Conservation (phyloP, 92 coral and sea anemone genomes). For the Phenganax marumi region DNA sequence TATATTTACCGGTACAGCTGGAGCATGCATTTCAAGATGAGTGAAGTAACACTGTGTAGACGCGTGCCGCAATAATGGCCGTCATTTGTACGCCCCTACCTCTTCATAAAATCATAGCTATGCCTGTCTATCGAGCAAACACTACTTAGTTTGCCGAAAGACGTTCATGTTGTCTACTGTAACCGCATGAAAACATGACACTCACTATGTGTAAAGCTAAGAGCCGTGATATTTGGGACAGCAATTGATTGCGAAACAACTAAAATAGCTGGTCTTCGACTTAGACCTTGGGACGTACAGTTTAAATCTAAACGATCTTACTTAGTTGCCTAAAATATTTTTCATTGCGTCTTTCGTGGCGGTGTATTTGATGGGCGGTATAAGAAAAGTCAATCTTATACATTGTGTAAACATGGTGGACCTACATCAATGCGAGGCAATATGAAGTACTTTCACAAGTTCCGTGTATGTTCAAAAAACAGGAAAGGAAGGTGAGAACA, state of each 20-base stretch:
- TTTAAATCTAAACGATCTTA: not conserved
- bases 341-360: not conserved
- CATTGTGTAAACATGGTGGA: conserved; percentile 31
- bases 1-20: conserved; percentile 16
- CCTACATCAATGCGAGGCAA: conserved; percentile 40
- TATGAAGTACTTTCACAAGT: not conserved
- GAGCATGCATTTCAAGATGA: conserved; percentile 22
- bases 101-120: conserved; percentile 22
- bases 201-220: conserved; percentile 6
- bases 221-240: not conserved
- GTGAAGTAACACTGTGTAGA: conserved; percentile 17
- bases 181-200: conserved; percentile 12
- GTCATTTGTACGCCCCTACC: conserved; percentile 31
- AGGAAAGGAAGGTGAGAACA: conserved; percentile 47
- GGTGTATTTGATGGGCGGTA: not conserved
- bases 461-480: conserved; percentile 40
- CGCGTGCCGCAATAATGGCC: conserved; percentile 49
- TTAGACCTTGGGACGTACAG: not conserved
- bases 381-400: conserved; percentile 18
- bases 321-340: not conserved
- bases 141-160: conserved; percentile 29
- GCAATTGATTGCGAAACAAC: too few species aligned
- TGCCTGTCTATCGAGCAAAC: conserved; percentile 19
- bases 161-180: conserved; percentile 13
- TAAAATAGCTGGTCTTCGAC: too few species aligned